Evolutionary conservation across 2,797 vertebrate species (phyloP).

Genomic region (Paramormyrops hopkinsi): DNA sequence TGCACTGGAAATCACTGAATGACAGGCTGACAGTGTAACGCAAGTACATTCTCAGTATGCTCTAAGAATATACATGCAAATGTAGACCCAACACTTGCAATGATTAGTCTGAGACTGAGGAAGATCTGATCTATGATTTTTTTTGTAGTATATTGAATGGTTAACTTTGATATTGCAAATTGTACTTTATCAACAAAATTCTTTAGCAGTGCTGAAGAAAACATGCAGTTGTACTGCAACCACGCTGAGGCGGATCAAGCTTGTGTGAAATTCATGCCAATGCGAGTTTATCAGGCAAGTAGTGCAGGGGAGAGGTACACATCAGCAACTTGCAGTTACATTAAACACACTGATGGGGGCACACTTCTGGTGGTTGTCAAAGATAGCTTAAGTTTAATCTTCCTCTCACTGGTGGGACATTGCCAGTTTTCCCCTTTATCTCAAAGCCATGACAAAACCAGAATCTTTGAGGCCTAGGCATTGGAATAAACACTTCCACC

Average conservation of each 20-base stretch:
- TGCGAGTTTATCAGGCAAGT: background rate
- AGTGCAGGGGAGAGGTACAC: background rate
- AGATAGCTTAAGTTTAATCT: background rate
- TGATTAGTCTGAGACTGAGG: background rate
- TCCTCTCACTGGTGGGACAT: background rate
- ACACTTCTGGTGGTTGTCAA: background rate
- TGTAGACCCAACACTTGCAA: background rate
- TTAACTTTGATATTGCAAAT: background rate
- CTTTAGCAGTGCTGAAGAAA: background rate
- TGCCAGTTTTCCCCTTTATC: background rate
- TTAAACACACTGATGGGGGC: background rate
- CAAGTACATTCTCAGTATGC: background rate
- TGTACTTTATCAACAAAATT: background rate
- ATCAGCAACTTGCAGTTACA: background rate
- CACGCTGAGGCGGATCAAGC: background rate
- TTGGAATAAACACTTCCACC: background rate
- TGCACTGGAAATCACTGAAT: background rate
- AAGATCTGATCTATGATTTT: background rate
- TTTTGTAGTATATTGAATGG: background rate
- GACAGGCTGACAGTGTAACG: background rate
- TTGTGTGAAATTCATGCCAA: background rate
- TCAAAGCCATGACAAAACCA: background rate
- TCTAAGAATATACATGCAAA: background rate
- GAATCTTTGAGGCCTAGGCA: background rate
- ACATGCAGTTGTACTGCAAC: background rate